A percentile compares a stretch with the other conserved stretches of the same genome.
These are phyloP conservation scores for Dendroctonus valens DNA, from an alignment of 1,140 invertebrate species.

Conservation along the genomic window DNA sequence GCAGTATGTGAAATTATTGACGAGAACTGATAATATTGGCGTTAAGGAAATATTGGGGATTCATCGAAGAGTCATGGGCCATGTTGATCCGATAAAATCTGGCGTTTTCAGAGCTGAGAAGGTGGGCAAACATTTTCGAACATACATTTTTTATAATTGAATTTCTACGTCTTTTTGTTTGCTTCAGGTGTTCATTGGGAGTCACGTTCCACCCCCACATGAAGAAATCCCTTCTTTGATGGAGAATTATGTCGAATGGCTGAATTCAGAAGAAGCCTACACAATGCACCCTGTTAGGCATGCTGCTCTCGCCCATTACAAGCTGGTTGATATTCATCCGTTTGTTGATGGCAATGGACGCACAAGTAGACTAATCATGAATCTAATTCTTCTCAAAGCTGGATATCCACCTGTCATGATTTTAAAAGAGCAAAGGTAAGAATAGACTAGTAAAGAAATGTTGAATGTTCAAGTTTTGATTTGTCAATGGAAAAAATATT, in stretches of 20 bases:
- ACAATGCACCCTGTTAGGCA: conserved; percentile 86
- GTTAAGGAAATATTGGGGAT: conserved; percentile 90
- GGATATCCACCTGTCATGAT: conserved; percentile 96
- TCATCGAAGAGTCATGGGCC: conserved; percentile 88
- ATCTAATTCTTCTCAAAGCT: conserved; percentile 95
- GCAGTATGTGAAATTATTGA: conserved; percentile 90
- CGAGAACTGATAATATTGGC: conserved; percentile 67
- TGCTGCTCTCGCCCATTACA: conserved; percentile 94
- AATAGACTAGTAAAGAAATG: no score
- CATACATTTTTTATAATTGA: not conserved
- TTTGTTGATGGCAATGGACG: conserved; percentile 93
- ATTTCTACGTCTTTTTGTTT: no score
- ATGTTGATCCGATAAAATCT: conserved; percentile 88
- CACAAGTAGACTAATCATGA: conserved; percentile 93
- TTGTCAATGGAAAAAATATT: no score
- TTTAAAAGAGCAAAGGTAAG: conserved; percentile 78
- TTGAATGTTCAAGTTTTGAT: no score
- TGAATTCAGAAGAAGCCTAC: conserved; percentile 82
- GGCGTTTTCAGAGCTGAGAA: conserved; percentile 66
- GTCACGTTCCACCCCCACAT: conserved; percentile 84
- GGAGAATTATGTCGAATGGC: conserved; percentile 86
- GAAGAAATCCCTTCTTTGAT: conserved; percentile 78
- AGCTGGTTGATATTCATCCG: conserved; percentile 93
- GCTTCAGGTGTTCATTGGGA: conserved; percentile 79
- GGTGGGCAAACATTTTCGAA: conserved; percentile 17